Conservation (phyloP, 2,888 invertebrate species). For the Anarsia innoxiella region DNA sequence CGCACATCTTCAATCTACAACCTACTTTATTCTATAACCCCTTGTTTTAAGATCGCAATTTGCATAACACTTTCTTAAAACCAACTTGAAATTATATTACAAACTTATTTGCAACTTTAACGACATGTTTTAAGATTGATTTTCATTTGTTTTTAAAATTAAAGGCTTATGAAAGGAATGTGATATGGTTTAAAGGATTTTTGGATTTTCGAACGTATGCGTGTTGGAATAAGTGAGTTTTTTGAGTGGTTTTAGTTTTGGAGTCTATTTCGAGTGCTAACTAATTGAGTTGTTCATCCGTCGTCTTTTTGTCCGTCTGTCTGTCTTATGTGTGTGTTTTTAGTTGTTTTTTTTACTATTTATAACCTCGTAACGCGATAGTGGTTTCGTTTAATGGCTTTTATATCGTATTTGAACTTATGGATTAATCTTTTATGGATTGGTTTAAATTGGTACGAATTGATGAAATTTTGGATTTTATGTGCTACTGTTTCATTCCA, state of each 20-base stretch:
- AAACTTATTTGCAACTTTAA: background rate
- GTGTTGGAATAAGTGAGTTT: too few relatives aligned
- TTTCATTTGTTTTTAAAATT: constrained; percentile 20
- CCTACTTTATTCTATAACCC: constrained; percentile 23
- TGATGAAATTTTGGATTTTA: too few relatives aligned
- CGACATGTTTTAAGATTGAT: constrained; percentile 9
- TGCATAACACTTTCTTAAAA: too few relatives aligned
- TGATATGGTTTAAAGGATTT: constrained; percentile 15
- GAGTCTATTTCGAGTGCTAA: constrained; percentile 45
- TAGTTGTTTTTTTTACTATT: constrained; percentile 14
- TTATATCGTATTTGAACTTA: too few relatives aligned
- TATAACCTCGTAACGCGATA: constrained; percentile 10
- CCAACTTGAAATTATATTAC: too few relatives aligned
- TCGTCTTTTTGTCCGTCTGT: constrained; percentile 50
- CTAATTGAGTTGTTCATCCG: constrained; percentile 68
- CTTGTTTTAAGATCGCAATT: too few relatives aligned
- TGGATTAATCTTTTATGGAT: too few relatives aligned
- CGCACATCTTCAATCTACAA: constrained; percentile 27
- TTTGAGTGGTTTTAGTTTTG: constrained; percentile 24
- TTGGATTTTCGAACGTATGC: constrained; percentile 14
- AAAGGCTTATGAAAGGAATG: constrained; percentile 38
- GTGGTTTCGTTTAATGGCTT: constrained; percentile 6
- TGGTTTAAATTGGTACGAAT: too few relatives aligned
- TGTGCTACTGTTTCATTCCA: too few relatives aligned
- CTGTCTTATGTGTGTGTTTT: constrained; percentile 22